Evolutionary conservation across 2,113 vertebrate species (phyloP).

Genomic region (Turdus rufiventris): DNA sequence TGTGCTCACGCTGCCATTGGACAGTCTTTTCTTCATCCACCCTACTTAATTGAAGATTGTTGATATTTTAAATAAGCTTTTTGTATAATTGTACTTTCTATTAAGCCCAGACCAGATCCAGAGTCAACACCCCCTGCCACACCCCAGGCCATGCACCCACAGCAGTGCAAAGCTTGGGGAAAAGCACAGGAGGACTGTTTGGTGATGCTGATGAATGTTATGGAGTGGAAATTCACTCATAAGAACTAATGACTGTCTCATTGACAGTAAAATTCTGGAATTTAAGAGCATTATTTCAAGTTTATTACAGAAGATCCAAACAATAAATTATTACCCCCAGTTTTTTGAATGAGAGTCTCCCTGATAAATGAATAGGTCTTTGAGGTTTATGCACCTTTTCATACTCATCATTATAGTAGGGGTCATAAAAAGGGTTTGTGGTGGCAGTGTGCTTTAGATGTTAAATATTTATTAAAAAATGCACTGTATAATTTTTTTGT

Average conservation of each 20-base stretch:
- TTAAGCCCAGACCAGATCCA: not conserved
- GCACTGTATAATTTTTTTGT: not conserved
- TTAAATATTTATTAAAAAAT: slow-evolving; percentile 51
- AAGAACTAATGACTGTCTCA: slow-evolving; percentile 67
- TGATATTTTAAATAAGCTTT: not conserved
- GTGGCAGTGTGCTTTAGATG: not conserved
- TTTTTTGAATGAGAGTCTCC: slow-evolving; percentile 44
- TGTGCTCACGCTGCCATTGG: not conserved
- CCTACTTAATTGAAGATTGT: not conserved
- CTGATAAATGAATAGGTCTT: slow-evolving; percentile 64
- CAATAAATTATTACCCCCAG: slow-evolving; percentile 51
- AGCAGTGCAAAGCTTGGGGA: not conserved
- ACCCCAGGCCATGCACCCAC: not conserved
- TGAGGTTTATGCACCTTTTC: slow-evolving; percentile 68
- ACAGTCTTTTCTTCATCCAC: not conserved
- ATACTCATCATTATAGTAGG: slow-evolving; percentile 18
- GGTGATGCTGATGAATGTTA: slow-evolving; percentile 52
- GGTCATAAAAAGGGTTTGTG: slow-evolving; percentile 56
- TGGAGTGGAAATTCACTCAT: slow-evolving; percentile 52
- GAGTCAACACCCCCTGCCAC: not conserved
- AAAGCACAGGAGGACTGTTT: slow-evolving; percentile 6
- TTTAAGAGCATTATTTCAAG: slow-evolving; percentile 67
- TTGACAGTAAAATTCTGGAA: slow-evolving; percentile 64
- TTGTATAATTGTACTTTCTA: not conserved
- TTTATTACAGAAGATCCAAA: slow-evolving; percentile 63